Base-by-base conservation (phyloP, 2,888 invertebrate species). In the Acanthopleura granulata region DNA sequence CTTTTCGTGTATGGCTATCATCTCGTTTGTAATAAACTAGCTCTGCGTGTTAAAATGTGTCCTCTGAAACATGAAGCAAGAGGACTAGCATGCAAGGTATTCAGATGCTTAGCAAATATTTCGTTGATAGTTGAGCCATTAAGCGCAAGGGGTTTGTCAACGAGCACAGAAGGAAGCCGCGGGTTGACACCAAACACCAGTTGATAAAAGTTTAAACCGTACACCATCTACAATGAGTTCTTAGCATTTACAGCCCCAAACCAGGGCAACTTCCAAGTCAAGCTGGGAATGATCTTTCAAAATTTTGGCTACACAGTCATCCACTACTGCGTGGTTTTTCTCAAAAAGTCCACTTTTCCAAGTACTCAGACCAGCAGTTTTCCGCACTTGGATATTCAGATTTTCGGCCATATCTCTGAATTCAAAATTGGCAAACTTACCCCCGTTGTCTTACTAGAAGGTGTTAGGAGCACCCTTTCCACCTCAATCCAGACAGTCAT, bases 341-440 rank as follows among this genome's bases (percentile, higher is more conserved):
- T 79, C 79, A 72, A 74, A 75, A 76, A 57, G 1, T n/a, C 78
- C 78, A 74, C 74, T 78, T 72, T 75, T 74, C 76, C 76, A 79
- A 69, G 72, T 61, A 73, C 72, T 73, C 14, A 49, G 50, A 3
- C 49, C 72, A 3, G 75, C 73, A n/a, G 75, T 74, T 0, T n/a
- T 73, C 9, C 18, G 25, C 12, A 75, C 75, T 30, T 66, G 62
- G 62, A 73, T 66, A 40, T 75, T 75, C 0, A 75, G 49, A 49
- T 66, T 73, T 73, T n/a, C n/a, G n/a, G n/a, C n/a, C n/a, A n/a
- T n/a, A n/a, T n/a, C n/a, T n/a, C 62, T 25, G 18, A 62, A 61
- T 62, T 27, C 50, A 14, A 57, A 49, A 51, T 72, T 49, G 25
- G 71, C 73, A 62, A 75, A 75, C 50, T 75, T 73, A 18, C 75